Evolutionary conservation across 2,113 vertebrate species (phyloP).

Genomic region (Labeo catla): DNA sequence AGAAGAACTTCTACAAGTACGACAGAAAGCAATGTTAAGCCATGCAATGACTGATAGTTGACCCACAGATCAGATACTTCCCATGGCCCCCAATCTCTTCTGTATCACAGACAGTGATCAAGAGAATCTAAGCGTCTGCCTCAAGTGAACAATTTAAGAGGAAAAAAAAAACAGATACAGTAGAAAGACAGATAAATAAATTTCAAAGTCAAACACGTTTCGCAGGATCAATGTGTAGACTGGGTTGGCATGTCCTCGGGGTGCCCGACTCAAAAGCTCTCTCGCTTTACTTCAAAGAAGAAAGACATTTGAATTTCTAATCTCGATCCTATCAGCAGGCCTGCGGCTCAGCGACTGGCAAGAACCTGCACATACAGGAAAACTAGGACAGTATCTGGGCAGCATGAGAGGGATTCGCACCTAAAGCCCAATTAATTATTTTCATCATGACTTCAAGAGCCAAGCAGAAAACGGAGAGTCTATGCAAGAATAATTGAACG

Average conservation of each 20-base stretch:
- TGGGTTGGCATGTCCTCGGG: slow-evolving; percentile 63
- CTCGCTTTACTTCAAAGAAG: slow-evolving; percentile 72
- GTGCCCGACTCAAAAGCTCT: slow-evolving; percentile 71
- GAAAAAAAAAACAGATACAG: slow-evolving; percentile 8
- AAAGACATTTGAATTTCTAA: slow-evolving; percentile 74
- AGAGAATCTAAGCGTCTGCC: slow-evolving; percentile 14
- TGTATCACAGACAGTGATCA: background rate
- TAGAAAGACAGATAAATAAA: slow-evolving; percentile 39
- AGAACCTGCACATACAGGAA: slow-evolving; percentile 51
- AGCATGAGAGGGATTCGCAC: slow-evolving; percentile 43
- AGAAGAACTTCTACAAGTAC: background rate
- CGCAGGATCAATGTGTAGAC: slow-evolving; percentile 71
- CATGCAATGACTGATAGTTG: background rate
- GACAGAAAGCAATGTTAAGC: background rate
- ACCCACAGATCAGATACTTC: slow-evolving; percentile 6
- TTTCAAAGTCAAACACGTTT: slow-evolving; percentile 73
- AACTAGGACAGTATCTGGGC: slow-evolving; percentile 64
- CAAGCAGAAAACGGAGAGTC: background rate
- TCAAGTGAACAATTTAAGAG: slow-evolving; percentile 31
- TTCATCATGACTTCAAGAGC: slow-evolving; percentile 6
- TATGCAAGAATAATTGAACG: background rate
- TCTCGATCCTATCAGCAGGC: slow-evolving; percentile 70
- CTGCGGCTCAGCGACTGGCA: slow-evolving; percentile 57
- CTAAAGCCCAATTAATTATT: slow-evolving; percentile 14
- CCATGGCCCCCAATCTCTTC: background rate